These are phyloP conservation scores for Geotrupes spiniger DNA, from an alignment of 2,888 invertebrate genomes.

Conservation along the genomic window DNA sequence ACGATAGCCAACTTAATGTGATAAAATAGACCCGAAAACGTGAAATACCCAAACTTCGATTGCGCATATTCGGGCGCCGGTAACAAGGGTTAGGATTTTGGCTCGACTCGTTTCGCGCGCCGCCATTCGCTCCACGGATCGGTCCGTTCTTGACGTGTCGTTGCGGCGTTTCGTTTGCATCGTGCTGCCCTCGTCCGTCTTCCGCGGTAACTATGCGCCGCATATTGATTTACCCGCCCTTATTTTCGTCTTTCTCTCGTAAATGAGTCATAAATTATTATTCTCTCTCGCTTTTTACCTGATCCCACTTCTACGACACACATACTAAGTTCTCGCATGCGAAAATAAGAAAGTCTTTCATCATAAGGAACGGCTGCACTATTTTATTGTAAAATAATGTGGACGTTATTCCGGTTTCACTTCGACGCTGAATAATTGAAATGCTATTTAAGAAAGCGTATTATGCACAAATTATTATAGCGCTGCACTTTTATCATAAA, in stretches of 20 bases:
- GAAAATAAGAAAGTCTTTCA: conserved; percentile 3
- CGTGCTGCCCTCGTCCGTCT: conserved; percentile 37
- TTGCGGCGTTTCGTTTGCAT: conserved; percentile 28
- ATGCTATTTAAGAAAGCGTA: too few relatives aligned
- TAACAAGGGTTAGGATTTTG: conserved; percentile 22
- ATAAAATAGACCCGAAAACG: conserved; percentile 50
- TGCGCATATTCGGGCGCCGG: conserved; percentile 43
- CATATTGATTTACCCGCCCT: conserved; percentile 48
- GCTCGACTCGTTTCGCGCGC: conserved; percentile 18
- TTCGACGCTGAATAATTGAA: too few relatives aligned
- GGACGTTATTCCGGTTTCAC: too few relatives aligned
- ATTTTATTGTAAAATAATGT: too few relatives aligned
- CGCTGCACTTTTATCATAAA: too few relatives aligned
- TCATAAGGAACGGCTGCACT: too few relatives aligned
- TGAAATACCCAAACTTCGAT: conserved; percentile 41
- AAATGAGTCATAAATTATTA: conserved; percentile 47
- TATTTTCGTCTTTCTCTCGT: conserved; percentile 43
- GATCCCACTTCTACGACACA: conserved; percentile 10
- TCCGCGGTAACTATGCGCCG: conserved; percentile 22
- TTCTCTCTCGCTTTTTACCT: conserved; percentile 35
- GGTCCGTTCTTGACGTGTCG: conserved; percentile 33
- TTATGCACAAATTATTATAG: too few relatives aligned
- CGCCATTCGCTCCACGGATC: too few relatives aligned
- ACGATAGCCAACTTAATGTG: conserved; percentile 52
- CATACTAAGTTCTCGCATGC: conserved; percentile 9